These are phyloP conservation scores for Silvanus unidentatus DNA, from an alignment of 2,888 invertebrate species.

Conservation along the genomic window DNA sequence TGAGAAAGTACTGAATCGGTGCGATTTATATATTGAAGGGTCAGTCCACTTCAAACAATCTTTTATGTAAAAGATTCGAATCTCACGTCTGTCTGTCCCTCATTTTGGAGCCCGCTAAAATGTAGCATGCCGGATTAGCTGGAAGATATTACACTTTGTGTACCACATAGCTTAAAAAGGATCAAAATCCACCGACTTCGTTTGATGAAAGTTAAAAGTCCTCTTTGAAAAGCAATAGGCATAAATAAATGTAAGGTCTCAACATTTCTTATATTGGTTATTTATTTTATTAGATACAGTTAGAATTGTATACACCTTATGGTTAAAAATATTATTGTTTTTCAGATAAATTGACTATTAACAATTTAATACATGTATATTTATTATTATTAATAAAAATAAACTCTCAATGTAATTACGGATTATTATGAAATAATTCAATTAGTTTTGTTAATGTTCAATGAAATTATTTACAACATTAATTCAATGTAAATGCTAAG, in stretches of 20 bases:
- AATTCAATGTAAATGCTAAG: too few relatives aligned
- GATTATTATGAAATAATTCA: too few relatives aligned
- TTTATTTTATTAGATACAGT: neutral
- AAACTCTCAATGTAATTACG: too few relatives aligned
- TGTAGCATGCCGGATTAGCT: conserved; percentile 26
- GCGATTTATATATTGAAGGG: conserved; percentile 24
- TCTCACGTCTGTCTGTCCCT: conserved; percentile 26
- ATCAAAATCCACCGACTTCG: conserved; percentile 9
- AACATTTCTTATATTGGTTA: neutral
- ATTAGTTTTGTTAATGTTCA: too few relatives aligned
- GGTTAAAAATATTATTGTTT: too few relatives aligned
- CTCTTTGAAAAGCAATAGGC: conserved; percentile 3
- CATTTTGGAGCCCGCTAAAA: conserved; percentile 25
- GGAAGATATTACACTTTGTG: conserved; percentile 22
- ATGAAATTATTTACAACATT: too few relatives aligned
- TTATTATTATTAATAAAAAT: too few relatives aligned
- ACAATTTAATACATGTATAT: too few relatives aligned
- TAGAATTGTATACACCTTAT: too few relatives aligned
- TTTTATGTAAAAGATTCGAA: conserved; percentile 28
- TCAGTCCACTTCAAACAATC: conserved; percentile 25
- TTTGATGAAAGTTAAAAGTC: conserved; percentile 15
- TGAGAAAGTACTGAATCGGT: conserved; percentile 14
- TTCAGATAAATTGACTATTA: too few relatives aligned
- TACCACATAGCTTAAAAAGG: conserved; percentile 15
- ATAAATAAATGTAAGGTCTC: neutral